phyloP scores from a whole-genome alignment of 2,113 vertebrate species.

The Accipiter virgatus region DNA sequence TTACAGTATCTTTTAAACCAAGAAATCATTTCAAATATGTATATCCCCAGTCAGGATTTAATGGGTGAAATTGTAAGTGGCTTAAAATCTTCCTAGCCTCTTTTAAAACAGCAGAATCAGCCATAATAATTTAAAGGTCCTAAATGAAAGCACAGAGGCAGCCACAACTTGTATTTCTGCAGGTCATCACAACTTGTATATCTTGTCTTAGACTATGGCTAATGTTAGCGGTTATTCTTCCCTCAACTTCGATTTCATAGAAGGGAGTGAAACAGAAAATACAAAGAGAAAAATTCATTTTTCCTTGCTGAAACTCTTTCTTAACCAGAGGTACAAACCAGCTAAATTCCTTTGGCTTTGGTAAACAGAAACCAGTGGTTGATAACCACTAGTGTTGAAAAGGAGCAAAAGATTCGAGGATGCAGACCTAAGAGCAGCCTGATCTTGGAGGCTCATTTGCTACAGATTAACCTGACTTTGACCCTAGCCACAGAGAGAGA shows the following conservation, averaged over 20 bases:
- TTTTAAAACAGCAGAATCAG: neutral
- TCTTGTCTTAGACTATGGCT: neutral
- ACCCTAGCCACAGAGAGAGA: neutral
- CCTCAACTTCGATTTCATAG: neutral
- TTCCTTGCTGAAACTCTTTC: neutral
- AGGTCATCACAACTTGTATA: neutral
- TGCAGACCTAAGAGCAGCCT: neutral
- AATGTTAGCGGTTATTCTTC: neutral
- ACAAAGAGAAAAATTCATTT: fast-evolving
- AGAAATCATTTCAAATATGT: neutral
- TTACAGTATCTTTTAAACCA: neutral
- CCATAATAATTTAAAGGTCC: neutral
- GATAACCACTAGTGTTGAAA: neutral
- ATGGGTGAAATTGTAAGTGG: neutral
- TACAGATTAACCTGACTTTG: neutral
- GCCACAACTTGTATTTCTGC: neutral
- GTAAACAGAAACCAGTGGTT: neutral
- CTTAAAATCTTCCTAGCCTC: neutral
- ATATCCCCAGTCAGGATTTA: neutral
- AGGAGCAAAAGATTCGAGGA: neutral
- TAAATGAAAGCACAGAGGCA: neutral
- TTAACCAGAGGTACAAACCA: neutral
- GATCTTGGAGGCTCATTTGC: neutral
- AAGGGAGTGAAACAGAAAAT: neutral
- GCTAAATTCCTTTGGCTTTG: neutral